A percentile compares a stretch with the other conserved stretches of the same genome.
Evolutionary conservation across 2,888 invertebrate genomes (phyloP).

Genomic region (Epinotia demarniana): DNA sequence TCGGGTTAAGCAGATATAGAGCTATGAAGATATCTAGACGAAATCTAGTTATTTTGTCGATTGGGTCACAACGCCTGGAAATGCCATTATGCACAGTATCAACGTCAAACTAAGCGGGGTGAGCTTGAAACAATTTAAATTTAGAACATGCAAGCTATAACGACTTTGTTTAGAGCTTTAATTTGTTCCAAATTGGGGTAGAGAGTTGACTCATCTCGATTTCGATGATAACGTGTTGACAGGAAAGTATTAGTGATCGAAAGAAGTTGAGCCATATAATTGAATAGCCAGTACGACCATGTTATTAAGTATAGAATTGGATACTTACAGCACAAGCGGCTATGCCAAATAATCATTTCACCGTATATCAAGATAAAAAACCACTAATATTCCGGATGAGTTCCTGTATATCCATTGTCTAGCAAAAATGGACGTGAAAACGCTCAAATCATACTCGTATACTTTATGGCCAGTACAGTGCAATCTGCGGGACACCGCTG

Average conservation of each 20-base stretch:
- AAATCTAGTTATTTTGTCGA: conserved; percentile 76
- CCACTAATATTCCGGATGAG: too few species aligned
- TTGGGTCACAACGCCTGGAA: conserved; percentile 74
- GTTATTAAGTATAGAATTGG: too few species aligned
- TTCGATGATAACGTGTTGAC: not conserved
- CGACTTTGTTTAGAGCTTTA: conserved; percentile 45
- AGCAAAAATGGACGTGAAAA: not conserved
- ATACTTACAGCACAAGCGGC: too few species aligned
- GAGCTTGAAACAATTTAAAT: conserved; percentile 56
- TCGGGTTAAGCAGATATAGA: not conserved
- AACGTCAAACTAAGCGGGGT: conserved; percentile 63
- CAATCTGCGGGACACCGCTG: too few species aligned
- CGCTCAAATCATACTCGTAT: not conserved
- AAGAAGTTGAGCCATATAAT: not conserved
- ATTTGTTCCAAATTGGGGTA: conserved; percentile 25
- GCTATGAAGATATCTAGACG: not conserved
- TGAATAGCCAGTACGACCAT: too few species aligned
- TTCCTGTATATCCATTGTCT: not conserved
- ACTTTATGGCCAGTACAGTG: not conserved
- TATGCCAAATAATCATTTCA: too few species aligned
- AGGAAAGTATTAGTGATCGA: not conserved
- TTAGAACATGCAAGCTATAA: conserved; percentile 52
- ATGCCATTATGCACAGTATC: conserved; percentile 69
- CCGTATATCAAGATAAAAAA: too few species aligned
- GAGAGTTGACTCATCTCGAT: not conserved